These are phyloP conservation scores for Sceloporus undulatus DNA, from an alignment of 2,113 vertebrate genomes.

Conservation along the genomic window DNA sequence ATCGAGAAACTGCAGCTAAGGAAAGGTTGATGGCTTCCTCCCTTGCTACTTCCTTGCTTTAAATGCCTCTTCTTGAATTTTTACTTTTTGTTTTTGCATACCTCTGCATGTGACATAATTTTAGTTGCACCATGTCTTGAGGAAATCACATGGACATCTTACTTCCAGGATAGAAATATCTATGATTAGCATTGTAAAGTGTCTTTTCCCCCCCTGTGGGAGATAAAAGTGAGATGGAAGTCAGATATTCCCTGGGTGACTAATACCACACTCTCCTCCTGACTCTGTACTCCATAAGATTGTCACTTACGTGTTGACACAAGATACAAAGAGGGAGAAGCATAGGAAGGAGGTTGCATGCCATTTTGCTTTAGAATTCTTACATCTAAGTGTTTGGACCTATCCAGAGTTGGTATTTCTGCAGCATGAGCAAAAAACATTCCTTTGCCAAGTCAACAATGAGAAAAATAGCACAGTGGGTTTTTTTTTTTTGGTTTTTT, in stretches of 20 bases:
- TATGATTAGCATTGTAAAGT: background rate
- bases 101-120: background rate
- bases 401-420: constrained; percentile 41
- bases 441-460: constrained; percentile 30
- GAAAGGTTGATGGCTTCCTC: background rate
- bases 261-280: background rate
- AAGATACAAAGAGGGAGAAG: no score
- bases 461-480: background rate
- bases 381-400: constrained; percentile 44
- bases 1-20: background rate
- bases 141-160: background rate
- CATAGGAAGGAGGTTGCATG: background rate
- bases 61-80: no score
- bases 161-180: background rate
- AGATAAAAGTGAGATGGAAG: background rate
- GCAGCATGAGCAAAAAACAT: constrained; percentile 42
- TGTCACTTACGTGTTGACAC: no score
- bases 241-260: background rate
- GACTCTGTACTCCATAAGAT: background rate
- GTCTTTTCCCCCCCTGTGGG: background rate
- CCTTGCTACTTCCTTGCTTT: background rate
- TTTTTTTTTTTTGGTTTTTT: background rate
- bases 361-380: background rate
- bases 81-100: background rate
- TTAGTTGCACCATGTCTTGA: background rate